phyloP scores from a whole-genome alignment of 2,888 invertebrate genomes.

The Protonemura montana region DNA sequence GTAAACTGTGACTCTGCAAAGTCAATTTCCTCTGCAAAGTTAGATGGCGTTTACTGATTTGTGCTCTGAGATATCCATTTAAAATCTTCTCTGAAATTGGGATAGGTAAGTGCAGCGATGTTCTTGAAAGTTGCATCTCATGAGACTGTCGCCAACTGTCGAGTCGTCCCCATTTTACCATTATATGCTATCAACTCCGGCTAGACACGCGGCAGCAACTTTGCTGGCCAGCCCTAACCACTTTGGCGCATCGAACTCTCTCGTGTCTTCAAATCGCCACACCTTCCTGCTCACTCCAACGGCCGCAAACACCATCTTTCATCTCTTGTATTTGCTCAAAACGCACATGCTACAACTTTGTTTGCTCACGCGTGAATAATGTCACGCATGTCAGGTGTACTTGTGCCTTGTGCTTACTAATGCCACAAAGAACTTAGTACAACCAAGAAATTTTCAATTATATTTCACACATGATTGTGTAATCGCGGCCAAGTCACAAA shows the following conservation, averaged over 20 bases:
- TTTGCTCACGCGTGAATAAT: not conserved
- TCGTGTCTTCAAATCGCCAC: not conserved
- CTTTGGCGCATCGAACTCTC: not conserved
- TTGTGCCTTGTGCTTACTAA: not conserved
- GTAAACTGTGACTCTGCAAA: not conserved
- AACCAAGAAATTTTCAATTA: slow-evolving; percentile 16
- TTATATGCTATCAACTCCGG: not conserved
- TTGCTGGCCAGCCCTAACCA: not conserved
- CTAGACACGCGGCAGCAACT: not conserved
- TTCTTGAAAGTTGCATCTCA: not conserved
- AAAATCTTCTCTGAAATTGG: not conserved
- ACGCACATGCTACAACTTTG: slow-evolving; percentile 29
- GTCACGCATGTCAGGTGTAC: not conserved
- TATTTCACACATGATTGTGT: not conserved
- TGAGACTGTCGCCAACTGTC: not conserved
- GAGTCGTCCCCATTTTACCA: not conserved
- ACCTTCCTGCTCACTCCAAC: not conserved
- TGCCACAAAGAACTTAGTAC: not conserved
- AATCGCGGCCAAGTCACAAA: not conserved
- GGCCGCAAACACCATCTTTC: not conserved
- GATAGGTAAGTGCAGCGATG: not conserved
- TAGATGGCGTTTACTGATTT: not conserved
- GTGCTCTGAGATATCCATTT: not conserved
- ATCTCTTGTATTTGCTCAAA: slow-evolving; percentile 9
- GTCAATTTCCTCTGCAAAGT: not conserved